Base-by-base conservation (phyloP, 2,888 invertebrate species). In the Maniola hyperantus region DNA sequence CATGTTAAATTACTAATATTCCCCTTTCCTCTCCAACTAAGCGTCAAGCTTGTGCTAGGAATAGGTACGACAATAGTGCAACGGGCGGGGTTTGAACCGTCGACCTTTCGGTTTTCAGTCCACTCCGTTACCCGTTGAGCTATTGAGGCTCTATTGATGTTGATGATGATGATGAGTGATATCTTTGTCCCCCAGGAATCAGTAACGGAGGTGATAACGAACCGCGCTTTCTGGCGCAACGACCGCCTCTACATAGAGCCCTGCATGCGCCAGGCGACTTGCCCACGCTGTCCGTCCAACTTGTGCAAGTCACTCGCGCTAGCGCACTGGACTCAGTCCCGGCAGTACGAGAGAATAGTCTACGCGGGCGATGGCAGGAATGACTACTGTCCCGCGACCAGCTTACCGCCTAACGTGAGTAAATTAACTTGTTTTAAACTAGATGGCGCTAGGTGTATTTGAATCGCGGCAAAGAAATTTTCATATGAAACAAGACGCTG, bases 311-410 rank as follows among this genome's bases (percentile, higher is more conserved):
- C 84, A 0, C 70, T 83, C 0, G 91, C 91, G 44, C 80, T 91
- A 0, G 82, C 81, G 15, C 79, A 86, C 76, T 89, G 84, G 84
- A 76, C 83, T 65, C 66, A 76, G 0, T 54, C 67, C 11, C 73
- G 73, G 6, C n/a, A 66, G 13, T 84, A 84, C 79, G 66, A 64
- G 13, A 59, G 44, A 6, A 67, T 88, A 0, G 77, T 87, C 10
- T 92, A 92, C 71, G 72, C 77, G 0, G 91, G 91, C 0, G 91
- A 92, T 44, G 91, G 91, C 0, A 74, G 89, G 48, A 92, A 92
- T 60, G 91, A 92, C 65, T 91, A 73, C 77, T 92, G 91, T 55
- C 89, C 91, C 0, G 79, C 89, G 0, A 79, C 83, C 0, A 82
- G 75, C 2, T 64, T 91, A 34, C 85, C 87, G 0, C 69, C 75